Percentiles rank a stretch among this genome's conserved stretches.
phyloP scores from a whole-genome alignment of 1,140 invertebrate species.

The Drosophila ogumai region DNA sequence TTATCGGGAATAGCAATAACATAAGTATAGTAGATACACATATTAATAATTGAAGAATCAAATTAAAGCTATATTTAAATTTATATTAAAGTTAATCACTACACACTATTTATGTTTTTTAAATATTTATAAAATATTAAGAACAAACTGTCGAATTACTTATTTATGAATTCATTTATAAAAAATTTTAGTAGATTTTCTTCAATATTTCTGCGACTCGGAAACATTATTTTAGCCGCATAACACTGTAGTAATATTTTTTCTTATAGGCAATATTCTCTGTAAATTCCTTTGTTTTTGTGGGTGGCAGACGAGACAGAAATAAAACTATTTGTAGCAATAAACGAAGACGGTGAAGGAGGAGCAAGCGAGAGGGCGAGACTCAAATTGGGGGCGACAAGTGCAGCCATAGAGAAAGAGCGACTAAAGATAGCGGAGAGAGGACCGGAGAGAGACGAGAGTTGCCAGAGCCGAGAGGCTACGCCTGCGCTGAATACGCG shows the following conservation, averaged over 20 bases:
- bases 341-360: slow-evolving; percentile 2
- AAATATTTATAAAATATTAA: too few relatives aligned
- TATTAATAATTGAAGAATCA: background rate
- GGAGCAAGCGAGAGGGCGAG: slow-evolving; percentile 10
- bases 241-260: background rate
- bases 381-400: slow-evolving; percentile 31
- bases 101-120: too few relatives aligned
- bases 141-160: too few relatives aligned
- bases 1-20: background rate
- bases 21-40: background rate
- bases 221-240: background rate
- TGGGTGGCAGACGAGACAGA: slow-evolving; percentile 26
- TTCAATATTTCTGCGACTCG: background rate
- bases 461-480: slow-evolving; percentile 27
- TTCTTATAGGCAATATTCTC: background rate
- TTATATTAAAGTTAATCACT: too few relatives aligned
- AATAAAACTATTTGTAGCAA: slow-evolving; percentile 39
- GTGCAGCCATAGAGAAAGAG: slow-evolving; percentile 36
- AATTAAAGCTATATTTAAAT: too few relatives aligned
- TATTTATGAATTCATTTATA: background rate
- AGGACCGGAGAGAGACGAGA: background rate
- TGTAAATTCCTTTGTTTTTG: slow-evolving; percentile 41
- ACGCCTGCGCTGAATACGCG: slow-evolving; percentile 47
- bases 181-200: background rate
- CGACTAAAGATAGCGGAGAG: slow-evolving; percentile 9